Base-by-base conservation (phyloP, 2,113 vertebrate species). In the Labeo rohita region DNA sequence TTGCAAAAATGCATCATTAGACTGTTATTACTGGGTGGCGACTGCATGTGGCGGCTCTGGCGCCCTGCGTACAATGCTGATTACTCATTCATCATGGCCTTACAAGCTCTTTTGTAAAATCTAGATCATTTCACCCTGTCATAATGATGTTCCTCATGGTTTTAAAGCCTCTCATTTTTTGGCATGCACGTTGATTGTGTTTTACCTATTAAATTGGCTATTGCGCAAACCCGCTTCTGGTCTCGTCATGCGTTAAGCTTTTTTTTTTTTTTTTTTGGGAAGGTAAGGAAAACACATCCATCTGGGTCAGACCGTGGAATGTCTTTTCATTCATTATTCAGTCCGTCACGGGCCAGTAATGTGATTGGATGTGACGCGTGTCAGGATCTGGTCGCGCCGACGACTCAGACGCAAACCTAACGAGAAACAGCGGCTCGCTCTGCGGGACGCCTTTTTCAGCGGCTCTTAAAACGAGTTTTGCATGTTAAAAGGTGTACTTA, bases 321-420 rank as follows among this genome's bases (percentile, higher is more conserved):
- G 65, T 39, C 76, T 83, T 84, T 87, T 93, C 90, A 92, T 93
- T 92, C 90, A 94, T 94, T 92, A 93, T 94, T 89, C 89, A 93
- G 90, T 79, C 47, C 88, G 89, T 93, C 90, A 92, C 83, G 90
- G 87, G 88, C 72, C 79, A 88, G 84, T 90, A 93, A 92, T 90
- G 89, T 89, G 92, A 93, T 93, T 94, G 91, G 89, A 93, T 90
- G 92, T 90, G 92, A 93, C 88, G 92, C 84, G 88, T 90, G 83
- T 94, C 93, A 92, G 86, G 92, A 91, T 92, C 16, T 83, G 88
- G 83, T 90, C 85, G 82, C 91, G 89, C 88, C 39, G 34, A 91
- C 85, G 91, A 90, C 89, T 92, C 88, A 89, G 90, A 86, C 47
- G 66, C 66, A 81, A 83, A 72, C 85, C 23, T 91, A 91, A 94